A percentile compares a stretch with the other conserved stretches of the same genome.
Conservation (phyloP, 2,797 vertebrate genomes). For the Manis pentadactyla region DNA sequence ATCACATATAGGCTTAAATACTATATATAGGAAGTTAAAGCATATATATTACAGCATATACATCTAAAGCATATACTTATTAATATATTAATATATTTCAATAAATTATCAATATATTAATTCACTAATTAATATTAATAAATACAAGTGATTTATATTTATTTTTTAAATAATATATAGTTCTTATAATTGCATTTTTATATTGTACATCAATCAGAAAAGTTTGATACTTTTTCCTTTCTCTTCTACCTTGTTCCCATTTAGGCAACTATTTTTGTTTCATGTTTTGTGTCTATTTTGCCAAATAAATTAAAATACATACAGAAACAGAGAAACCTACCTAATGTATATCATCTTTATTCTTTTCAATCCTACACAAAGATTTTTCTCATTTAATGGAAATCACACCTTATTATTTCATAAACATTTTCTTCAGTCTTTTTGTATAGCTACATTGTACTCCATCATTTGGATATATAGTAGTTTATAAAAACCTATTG, state of each 20-base stretch:
- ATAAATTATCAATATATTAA: not conserved
- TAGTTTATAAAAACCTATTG: not conserved
- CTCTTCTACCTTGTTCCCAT: not conserved
- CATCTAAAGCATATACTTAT: not conserved
- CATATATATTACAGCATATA: not conserved
- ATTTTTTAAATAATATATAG: not conserved
- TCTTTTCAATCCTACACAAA: not conserved
- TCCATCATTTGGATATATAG: not conserved
- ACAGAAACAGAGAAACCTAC: not conserved
- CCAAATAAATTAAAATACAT: not conserved
- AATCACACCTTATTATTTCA: not conserved
- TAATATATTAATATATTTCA: not conserved
- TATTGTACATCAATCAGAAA: not conserved
- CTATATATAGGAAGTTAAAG: not conserved
- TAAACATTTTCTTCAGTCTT: not conserved
- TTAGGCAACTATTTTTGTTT: not conserved
- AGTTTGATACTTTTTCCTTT: not conserved
- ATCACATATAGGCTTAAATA: not conserved
- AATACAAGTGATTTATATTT: not conserved
- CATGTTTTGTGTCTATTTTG: not conserved
- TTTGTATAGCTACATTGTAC: not conserved
- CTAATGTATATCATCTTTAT: not conserved
- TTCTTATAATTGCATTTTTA: not conserved
- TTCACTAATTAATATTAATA: not conserved
- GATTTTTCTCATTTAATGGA: not conserved